Conservation (phyloP, 92 coral and sea anemone species). For the Ricordea florida region DNA sequence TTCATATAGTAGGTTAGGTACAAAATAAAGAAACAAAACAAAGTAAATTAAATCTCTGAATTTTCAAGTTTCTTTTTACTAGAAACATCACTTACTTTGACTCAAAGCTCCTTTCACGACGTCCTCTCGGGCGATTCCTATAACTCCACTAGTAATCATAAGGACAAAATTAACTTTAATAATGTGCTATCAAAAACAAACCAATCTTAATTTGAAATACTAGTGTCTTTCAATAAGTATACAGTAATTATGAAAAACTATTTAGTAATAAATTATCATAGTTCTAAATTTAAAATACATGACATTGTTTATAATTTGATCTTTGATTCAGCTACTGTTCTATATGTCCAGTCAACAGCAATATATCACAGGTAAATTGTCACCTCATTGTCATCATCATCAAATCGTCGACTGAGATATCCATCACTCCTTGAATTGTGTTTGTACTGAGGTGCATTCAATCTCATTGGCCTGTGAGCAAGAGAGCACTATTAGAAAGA, state of each 20-base stretch:
- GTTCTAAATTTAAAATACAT: too few relatives aligned
- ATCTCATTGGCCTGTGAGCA: slow-evolving; percentile 38
- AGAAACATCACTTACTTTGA: slow-evolving; percentile 46
- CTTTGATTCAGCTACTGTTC: too few relatives aligned
- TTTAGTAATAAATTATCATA: too few relatives aligned
- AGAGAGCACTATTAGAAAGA: neutral
- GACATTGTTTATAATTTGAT: too few relatives aligned
- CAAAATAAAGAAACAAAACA: neutral
- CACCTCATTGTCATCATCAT: slow-evolving; percentile 69
- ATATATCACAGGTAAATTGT: too few relatives aligned
- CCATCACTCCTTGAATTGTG: slow-evolving; percentile 87
- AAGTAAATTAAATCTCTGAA: neutral
- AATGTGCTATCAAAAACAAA: too few relatives aligned
- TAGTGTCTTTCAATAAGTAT: too few relatives aligned
- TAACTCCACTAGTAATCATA: neutral
- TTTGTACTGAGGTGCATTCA: slow-evolving; percentile 70
- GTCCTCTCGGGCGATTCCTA: slow-evolving; percentile 34
- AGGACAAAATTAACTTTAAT: neutral
- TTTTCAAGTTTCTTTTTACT: neutral
- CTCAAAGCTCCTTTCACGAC: slow-evolving; percentile 43
- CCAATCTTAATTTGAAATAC: too few relatives aligned
- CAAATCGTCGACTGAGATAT: slow-evolving; percentile 54
- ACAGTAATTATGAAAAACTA: too few relatives aligned
- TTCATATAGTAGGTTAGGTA: neutral
- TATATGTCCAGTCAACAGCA: too few relatives aligned